Evolutionary conservation across 2,888 invertebrate species (phyloP).

Genomic region (Eupeodes luniger): DNA sequence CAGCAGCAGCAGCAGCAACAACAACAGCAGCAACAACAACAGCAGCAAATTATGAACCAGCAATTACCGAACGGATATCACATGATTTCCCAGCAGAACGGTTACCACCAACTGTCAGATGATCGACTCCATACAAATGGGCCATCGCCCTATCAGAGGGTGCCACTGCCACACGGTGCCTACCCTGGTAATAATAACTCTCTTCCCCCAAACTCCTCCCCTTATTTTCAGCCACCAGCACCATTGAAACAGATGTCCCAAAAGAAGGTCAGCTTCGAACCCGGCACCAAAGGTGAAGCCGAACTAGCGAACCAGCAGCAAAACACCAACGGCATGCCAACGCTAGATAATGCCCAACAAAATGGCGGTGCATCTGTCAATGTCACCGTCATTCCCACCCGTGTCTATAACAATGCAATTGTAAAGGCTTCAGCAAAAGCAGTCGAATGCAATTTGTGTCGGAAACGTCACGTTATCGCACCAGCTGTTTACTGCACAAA

Average conservation of each 20-base stretch:
- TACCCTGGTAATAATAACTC: constrained; percentile 87
- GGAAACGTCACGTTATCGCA: constrained; percentile 91
- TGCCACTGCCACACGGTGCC: constrained; percentile 86
- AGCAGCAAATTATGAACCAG: constrained; percentile 72
- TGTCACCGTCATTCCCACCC: constrained; percentile 84
- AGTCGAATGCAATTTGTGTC: constrained; percentile 92
- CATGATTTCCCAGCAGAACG: constrained; percentile 72
- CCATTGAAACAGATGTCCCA: constrained; percentile 86
- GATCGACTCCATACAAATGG: constrained; percentile 75
- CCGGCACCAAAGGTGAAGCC: constrained; percentile 88
- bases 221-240: constrained; percentile 81
- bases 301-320: constrained; percentile 79
- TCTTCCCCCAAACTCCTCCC: constrained; percentile 78
- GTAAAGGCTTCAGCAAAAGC: constrained; percentile 86
- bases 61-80: constrained; percentile 67
- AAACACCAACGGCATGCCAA: constrained; percentile 79
- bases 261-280: constrained; percentile 90
- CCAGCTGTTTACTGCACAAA: constrained; percentile 94
- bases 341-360: constrained; percentile 58
- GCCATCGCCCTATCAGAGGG: constrained; percentile 86
- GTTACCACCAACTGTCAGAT: constrained; percentile 70
- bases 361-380: constrained; percentile 78
- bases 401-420: constrained; percentile 84
- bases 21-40: constrained; percentile 79
- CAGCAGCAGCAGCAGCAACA: constrained; percentile 81